These are phyloP conservation scores for Meiosimyza platycephala DNA, from an alignment of 2,888 invertebrate species.

Conservation along the genomic window DNA sequence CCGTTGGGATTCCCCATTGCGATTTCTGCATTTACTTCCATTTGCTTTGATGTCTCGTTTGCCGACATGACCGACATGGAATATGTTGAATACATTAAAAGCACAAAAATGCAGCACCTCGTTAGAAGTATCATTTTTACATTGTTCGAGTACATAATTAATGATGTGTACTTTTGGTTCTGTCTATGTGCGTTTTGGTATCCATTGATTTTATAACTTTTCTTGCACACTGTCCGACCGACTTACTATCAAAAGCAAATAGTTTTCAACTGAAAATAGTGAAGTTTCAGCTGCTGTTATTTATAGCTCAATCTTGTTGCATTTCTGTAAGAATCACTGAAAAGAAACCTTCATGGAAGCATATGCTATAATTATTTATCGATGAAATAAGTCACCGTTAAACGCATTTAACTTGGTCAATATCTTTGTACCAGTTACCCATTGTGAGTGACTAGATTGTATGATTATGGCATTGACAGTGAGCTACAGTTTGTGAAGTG, in stretches of 20 bases:
- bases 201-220: background rate
- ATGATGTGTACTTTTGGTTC: background rate
- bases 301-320: conserved; percentile 1
- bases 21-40: background rate
- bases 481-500: background rate
- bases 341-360: background rate
- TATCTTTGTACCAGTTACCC: too few species aligned
- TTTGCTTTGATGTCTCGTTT: background rate
- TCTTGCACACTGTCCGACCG: background rate
- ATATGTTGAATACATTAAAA: conserved; percentile 15
- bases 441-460: too few species aligned
- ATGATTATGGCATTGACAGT: too few species aligned
- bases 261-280: conserved; percentile 22
- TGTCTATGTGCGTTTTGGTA: background rate
- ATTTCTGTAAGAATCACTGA: conserved; percentile 8
- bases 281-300: background rate
- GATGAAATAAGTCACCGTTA: background rate
- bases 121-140: background rate
- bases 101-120: conserved; percentile 11
- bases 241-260: background rate
- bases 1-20: background rate
- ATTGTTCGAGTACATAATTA: background rate
- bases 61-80: background rate
- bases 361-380: conserved; percentile 2
- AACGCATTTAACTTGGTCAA: conserved; percentile 20